Evolutionary conservation across 1,140 invertebrate genomes (phyloP), one percentile per base, ranked within the genome.

Genomic region (Nasonia giraulti): DNA sequence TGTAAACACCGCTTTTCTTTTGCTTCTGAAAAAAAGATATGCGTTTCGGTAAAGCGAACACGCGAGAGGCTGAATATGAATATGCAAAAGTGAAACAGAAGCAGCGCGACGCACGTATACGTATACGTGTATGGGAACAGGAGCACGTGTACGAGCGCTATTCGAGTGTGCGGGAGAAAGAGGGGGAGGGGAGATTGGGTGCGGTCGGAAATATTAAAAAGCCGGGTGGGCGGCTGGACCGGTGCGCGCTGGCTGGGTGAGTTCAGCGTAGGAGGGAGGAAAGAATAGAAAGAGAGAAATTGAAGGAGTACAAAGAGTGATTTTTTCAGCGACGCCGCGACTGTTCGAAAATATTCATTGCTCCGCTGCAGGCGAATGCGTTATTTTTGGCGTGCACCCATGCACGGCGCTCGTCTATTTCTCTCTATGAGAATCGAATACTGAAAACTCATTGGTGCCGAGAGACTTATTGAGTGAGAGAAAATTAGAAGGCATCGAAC

Each of bases 141-240:
- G 27, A 1, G 5, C 23, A 14, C 17, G 55, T 62, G 2, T 17
- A 20, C 6, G 37, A 40, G 76, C 23, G 44, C 17, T 23, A 27
- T 23, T 55, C n/a, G 47, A 78, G 55, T 5, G 14, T 20, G 20
- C 4, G 2, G 76, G 8, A 62, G 10, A 33, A 27, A 27, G 27
- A 27, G 27, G 27, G 27, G 27, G 27, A 27, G 27, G 27, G 27
- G 27, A 27, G n/a, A 78, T 78, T 78, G 76, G 76, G 47, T 62
- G 47, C 47, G 44, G 76, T 78, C 55, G 76, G 76, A 78, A 76
- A 78, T 78, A 78, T 78, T 78, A 78, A 78, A 78, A 78, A 33
- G 4, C 40, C 0, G 7, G 44, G 12, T 31, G 47, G n/a, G 50
- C n/a, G 40, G 37, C 44, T 23, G 11, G 40, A 50, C n/a, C 14